These are phyloP conservation scores for Bombus terrestris DNA, from an alignment of 1,140 invertebrate genomes.

Conservation along the genomic window DNA sequence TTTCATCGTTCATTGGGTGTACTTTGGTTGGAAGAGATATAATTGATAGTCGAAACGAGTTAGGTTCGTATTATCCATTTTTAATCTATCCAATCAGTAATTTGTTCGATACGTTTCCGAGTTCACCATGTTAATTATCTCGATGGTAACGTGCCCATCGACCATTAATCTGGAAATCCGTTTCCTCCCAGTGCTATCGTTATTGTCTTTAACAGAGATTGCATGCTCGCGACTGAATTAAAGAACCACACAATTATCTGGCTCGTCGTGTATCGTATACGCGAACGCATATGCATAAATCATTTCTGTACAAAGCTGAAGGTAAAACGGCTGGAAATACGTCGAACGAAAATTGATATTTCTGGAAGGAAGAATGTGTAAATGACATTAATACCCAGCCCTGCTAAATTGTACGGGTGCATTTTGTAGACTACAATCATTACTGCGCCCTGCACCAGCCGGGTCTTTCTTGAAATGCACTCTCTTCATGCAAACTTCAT, in stretches of 20 bases:
- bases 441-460: background rate
- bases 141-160: constrained; percentile 29
- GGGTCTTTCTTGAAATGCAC: constrained; percentile 25
- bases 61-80: background rate
- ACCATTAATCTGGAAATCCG: constrained; percentile 1
- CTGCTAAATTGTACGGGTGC: background rate
- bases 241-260: background rate
- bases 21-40: background rate
- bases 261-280: background rate
- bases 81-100: background rate
- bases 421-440: background rate
- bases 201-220: constrained; percentile 27
- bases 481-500: constrained; percentile 40
- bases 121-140: constrained; percentile 5
- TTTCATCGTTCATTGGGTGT: background rate
- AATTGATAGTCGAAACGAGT: too few relatives aligned
- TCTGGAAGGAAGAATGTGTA: background rate
- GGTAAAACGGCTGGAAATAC: background rate
- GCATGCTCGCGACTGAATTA: constrained; percentile 10
- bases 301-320: background rate
- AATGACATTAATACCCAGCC: background rate
- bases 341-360: background rate
- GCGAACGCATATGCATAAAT: background rate
- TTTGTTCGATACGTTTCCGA: background rate
- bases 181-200: background rate